Conservation (phyloP, 2,888 invertebrate species). For the Platerodrilus igneus region DNA sequence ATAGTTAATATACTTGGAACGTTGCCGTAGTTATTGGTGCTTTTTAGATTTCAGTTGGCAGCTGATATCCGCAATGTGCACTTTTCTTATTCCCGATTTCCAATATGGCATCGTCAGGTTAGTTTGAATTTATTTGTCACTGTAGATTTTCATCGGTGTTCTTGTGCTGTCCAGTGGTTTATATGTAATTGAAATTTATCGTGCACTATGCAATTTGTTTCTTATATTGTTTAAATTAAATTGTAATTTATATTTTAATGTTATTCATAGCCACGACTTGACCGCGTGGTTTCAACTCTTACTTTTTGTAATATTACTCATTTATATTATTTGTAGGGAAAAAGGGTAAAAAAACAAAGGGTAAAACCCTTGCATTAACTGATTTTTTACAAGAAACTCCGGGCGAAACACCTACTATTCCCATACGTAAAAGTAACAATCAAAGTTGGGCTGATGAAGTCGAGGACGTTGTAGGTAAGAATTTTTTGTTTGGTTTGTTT, state of each 20-base stretch:
- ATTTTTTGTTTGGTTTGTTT: slow-evolving; percentile 17
- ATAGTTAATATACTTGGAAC: no score
- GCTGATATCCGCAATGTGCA: no score
- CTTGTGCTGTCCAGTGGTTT: background rate
- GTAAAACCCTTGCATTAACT: slow-evolving; percentile 74
- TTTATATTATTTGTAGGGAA: slow-evolving; percentile 56
- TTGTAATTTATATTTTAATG: slow-evolving; percentile 12
- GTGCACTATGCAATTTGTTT: no score
- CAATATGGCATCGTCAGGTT: slow-evolving; percentile 73
- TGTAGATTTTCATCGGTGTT: slow-evolving; percentile 31
- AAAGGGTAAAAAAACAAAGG: slow-evolving; percentile 83
- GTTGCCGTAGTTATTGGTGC: no score
- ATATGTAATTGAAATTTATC: no score
- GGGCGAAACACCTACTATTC: slow-evolving; percentile 52
- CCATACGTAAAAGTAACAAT: slow-evolving; percentile 55
- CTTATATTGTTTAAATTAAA: slow-evolving; percentile 31
- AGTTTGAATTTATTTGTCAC: slow-evolving; percentile 53
- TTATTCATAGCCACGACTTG: slow-evolving; percentile 21
- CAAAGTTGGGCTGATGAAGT: slow-evolving; percentile 74
- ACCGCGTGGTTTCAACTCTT: slow-evolving; percentile 27
- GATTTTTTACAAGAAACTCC: slow-evolving; percentile 72
- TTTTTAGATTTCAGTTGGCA: no score
- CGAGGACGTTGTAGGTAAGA: slow-evolving; percentile 71
- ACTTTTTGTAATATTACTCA: background rate
- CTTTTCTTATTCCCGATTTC: no score